Evolutionary conservation across 2,797 vertebrate genomes (phyloP).

Genomic region (Zonotrichia albicollis): DNA sequence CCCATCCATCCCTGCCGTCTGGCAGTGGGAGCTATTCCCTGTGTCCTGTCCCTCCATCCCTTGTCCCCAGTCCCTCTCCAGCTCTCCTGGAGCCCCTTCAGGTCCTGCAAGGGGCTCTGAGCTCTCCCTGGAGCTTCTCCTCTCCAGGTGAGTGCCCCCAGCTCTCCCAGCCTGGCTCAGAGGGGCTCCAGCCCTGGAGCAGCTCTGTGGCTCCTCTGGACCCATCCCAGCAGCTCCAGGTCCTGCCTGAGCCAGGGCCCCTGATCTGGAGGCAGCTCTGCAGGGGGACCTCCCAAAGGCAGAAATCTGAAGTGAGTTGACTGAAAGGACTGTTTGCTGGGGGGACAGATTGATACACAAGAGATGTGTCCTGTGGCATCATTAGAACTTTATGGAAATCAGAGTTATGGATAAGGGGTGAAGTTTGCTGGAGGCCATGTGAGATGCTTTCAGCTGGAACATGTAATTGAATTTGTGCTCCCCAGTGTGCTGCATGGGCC

Average conservation of each 20-base stretch:
- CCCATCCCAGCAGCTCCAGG: fast-evolving
- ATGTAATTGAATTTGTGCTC: neutral
- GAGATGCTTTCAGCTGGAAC: neutral
- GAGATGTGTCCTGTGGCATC: neutral
- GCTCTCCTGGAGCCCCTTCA: neutral
- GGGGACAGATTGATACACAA: neutral
- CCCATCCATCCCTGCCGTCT: too few relatives aligned
- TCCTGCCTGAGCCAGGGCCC: neutral
- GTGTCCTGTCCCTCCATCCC: fast-evolving
- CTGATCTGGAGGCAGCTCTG: neutral
- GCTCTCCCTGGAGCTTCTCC: neutral
- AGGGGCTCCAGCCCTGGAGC: neutral
- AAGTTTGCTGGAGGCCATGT: neutral
- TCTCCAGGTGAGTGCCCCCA: neutral
- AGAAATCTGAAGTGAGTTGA: neutral
- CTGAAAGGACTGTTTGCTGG: neutral
- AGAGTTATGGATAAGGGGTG: neutral
- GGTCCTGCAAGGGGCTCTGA: neutral
- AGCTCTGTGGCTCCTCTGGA: fast-evolving
- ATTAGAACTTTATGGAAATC: neutral
- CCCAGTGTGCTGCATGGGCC: neutral
- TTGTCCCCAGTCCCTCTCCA: neutral
- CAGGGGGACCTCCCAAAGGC: neutral
- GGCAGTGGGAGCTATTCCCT: neutral
- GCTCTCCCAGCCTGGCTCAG: neutral